Evolutionary conservation across 2,888 invertebrate species (phyloP), one percentile per base, ranked within the genome.

Genomic region (Parthenolecanium corni): DNA sequence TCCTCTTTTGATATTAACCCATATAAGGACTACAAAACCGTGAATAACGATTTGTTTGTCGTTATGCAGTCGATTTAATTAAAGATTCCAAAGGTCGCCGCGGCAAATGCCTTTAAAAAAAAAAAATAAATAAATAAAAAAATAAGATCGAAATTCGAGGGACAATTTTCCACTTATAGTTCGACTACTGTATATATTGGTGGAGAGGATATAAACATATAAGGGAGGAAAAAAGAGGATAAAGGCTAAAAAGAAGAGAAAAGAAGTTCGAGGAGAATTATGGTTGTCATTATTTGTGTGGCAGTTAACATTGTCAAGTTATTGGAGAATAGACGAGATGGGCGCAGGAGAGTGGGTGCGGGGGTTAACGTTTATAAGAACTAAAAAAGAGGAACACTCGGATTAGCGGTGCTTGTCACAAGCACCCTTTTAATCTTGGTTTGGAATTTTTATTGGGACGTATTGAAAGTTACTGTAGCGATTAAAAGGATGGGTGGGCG

Each of bases 361-460:
- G 38, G 12, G 61, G 61, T 38, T 42, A 40, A 38, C 20, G 49
- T 49, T 49, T 23, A 49, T 18, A 61, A 61, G 51, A 61, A 57
- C 57, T 47, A 44, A 49, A n/a, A n/a, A n/a, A 24, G 61, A 36
- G 49, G 61, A 36, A 49, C 44, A 31, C 52, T 46, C 20, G 21
- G 52, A 63, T 63, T 63, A 63, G 63, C 46, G 46, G 63, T 53
- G 63, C 53, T 63, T 63, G 63, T 63, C 63, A 63, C 63, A 63
- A 63, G 63, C 63, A 53, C 52, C 53, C 53, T 63, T 63, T 63
- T 63, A 52, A 63, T 63, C 63, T 63, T 63, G 53, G 53, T 36
- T 44, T 53, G 63, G 63, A 63, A 63, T 63, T 63, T 63, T 63
- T 63, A 63, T 63, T 63, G 63, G 63, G 63, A 52, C 62, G 52